phyloP scores from a whole-genome alignment of 2,113 vertebrate genomes.

The Ailurus styani region DNA sequence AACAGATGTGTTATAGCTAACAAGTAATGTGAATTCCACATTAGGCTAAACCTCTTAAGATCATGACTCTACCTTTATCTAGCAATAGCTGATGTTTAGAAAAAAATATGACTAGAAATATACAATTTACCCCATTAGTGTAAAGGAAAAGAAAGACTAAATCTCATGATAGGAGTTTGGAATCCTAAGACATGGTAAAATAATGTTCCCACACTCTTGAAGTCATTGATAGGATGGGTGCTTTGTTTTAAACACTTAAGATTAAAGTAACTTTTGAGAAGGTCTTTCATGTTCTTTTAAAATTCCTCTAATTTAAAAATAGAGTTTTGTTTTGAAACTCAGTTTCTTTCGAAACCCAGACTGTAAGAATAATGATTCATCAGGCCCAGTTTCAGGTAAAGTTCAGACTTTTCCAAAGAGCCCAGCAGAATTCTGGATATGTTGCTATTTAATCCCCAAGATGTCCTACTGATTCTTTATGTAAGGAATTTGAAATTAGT shows the following conservation, averaged over 20 bases:
- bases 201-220: background rate
- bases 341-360: background rate
- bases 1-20: slow-evolving; percentile 18
- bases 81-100: slow-evolving; percentile 4
- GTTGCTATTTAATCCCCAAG: background rate
- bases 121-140: background rate
- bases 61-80: slow-evolving; percentile 33
- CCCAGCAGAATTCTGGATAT: background rate
- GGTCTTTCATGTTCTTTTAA: background rate
- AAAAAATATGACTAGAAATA: background rate
- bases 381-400: background rate
- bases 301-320: slow-evolving; percentile 20
- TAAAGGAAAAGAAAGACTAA: background rate
- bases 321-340: background rate
- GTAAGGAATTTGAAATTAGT: background rate
- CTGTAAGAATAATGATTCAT: background rate
- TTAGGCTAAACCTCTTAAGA: slow-evolving; percentile 23
- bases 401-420: background rate
- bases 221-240: background rate
- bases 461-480: background rate
- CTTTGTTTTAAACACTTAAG: slow-evolving; percentile 40
- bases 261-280: slow-evolving; percentile 33
- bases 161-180: background rate
- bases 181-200: background rate
- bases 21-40: slow-evolving; percentile 36